Conservation (phyloP, 2,888 invertebrate species). For the Eupeodes luniger region DNA sequence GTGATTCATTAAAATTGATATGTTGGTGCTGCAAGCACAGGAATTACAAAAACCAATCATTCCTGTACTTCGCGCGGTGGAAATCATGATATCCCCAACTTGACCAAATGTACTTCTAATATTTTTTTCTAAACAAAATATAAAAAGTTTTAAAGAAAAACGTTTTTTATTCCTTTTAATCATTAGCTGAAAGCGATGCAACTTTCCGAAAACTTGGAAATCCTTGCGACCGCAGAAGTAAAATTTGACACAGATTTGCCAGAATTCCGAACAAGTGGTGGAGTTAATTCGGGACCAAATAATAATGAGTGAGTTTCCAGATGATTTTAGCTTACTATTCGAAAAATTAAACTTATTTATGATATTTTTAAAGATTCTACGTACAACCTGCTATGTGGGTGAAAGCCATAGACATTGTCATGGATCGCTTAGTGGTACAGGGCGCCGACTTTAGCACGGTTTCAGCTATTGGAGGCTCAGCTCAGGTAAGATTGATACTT, state of each 20-base stretch:
- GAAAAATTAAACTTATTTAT: background rate
- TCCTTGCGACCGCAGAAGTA: slow-evolving; percentile 92
- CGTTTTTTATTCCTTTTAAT: background rate
- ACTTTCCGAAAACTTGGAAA: slow-evolving; percentile 89
- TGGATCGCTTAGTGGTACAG: slow-evolving; percentile 92
- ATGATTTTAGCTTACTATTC: background rate
- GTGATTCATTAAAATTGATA: too few relatives aligned
- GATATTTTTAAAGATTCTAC: slow-evolving; percentile 86
- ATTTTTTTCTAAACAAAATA: too few relatives aligned
- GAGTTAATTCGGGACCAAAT: slow-evolving; percentile 85
- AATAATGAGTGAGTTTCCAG: slow-evolving; percentile 81
- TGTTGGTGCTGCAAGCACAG: too few relatives aligned
- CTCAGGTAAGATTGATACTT: slow-evolving; percentile 88
- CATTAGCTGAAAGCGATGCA: slow-evolving; percentile 95
- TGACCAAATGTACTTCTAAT: too few relatives aligned
- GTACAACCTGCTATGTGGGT: slow-evolving; percentile 97
- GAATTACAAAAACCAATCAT: too few relatives aligned
- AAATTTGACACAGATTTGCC: slow-evolving; percentile 96
- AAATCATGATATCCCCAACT: too few relatives aligned
- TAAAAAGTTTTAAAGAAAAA: too few relatives aligned
- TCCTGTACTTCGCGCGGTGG: too few relatives aligned
- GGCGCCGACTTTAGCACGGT: slow-evolving; percentile 94
- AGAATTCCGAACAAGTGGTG: slow-evolving; percentile 90
- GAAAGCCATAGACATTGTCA: slow-evolving; percentile 95
- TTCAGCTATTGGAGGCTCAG: slow-evolving; percentile 94